These are phyloP conservation scores for Drosophila phalerata DNA, from an alignment of 2,888 invertebrate species.

Conservation along the genomic window DNA sequence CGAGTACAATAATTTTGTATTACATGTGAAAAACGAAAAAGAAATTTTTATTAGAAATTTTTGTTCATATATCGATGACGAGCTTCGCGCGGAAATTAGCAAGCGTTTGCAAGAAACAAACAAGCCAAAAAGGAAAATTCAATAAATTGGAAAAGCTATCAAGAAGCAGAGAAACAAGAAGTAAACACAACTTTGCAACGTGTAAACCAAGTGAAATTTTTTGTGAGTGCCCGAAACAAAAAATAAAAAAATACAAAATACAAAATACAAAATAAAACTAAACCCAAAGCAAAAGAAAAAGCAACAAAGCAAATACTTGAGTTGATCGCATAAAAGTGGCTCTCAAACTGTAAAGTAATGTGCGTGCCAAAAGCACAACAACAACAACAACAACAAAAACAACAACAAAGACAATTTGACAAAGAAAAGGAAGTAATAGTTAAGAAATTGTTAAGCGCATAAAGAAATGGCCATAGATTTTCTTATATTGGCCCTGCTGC, in stretches of 20 bases:
- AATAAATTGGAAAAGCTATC: constrained; percentile 54
- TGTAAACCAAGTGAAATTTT: constrained; percentile 70
- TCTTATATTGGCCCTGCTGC: constrained; percentile 85
- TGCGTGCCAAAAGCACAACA: constrained; percentile 57
- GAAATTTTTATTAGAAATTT: constrained; percentile 65
- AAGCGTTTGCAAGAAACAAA: constrained; percentile 76
- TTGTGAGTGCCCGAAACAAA: constrained; percentile 36
- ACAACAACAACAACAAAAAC: constrained; percentile 36
- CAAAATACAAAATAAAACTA: constrained; percentile 21
- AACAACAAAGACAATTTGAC: constrained; percentile 36
- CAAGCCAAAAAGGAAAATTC: constrained; percentile 55
- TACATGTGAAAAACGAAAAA: constrained; percentile 52
- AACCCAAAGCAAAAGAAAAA: constrained; percentile 29
- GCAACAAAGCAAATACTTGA: constrained; percentile 19
- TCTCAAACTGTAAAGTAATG: constrained; percentile 74
- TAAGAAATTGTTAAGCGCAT: constrained; percentile 21
- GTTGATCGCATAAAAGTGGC: constrained; percentile 50
- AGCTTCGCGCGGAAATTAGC: constrained; percentile 75
- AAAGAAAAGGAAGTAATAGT: constrained; percentile 22
- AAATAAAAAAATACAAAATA: constrained; percentile 23
- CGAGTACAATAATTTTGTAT: constrained; percentile 26
- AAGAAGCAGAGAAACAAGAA: constrained; percentile 34
- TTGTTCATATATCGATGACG: constrained; percentile 57
- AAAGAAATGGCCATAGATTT: constrained; percentile 85
- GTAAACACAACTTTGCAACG: constrained; percentile 44